These are phyloP conservation scores for Lepidurus arcticus DNA, from an alignment of 1,140 invertebrate species.

Conservation along the genomic window DNA sequence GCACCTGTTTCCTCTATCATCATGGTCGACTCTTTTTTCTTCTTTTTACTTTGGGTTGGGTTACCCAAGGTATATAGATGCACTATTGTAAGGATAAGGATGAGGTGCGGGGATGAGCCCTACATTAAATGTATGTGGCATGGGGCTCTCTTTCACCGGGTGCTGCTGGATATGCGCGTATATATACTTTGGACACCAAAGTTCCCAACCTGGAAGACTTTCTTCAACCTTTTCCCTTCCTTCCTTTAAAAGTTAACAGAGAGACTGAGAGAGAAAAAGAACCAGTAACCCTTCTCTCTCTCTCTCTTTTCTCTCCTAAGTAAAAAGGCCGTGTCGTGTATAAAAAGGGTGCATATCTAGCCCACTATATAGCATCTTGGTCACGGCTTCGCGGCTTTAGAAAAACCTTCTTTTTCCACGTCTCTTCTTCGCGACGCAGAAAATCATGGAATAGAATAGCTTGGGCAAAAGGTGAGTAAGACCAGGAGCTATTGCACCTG, in stretches of 20 bases:
- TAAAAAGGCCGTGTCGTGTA: neutral
- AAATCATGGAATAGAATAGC: neutral
- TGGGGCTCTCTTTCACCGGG: neutral
- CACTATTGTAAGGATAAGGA: neutral
- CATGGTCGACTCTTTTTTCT: neutral
- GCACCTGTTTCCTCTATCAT: slow-evolving; percentile 5
- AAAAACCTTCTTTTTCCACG: neutral
- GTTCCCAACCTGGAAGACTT: too few relatives aligned
- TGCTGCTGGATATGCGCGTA: neutral
- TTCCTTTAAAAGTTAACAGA: too few relatives aligned
- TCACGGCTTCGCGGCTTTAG: neutral
- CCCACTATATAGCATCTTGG: slow-evolving; percentile 4
- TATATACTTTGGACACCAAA: neutral
- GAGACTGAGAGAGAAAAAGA: too few relatives aligned
- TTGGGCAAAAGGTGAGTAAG: slow-evolving; percentile 21
- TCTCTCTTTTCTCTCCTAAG: neutral
- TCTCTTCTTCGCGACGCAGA: neutral
- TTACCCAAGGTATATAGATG: neutral
- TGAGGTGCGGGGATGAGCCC: neutral
- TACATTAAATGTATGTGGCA: neutral
- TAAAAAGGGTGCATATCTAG: slow-evolving; percentile 3
- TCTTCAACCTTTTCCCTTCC: too few relatives aligned
- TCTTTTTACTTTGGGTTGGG: neutral
- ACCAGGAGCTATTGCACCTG: slow-evolving; percentile 20
- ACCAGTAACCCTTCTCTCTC: too few relatives aligned